phyloP scores from a whole-genome alignment of 2,797 vertebrate genomes.

The Mionectes olivaceus region DNA sequence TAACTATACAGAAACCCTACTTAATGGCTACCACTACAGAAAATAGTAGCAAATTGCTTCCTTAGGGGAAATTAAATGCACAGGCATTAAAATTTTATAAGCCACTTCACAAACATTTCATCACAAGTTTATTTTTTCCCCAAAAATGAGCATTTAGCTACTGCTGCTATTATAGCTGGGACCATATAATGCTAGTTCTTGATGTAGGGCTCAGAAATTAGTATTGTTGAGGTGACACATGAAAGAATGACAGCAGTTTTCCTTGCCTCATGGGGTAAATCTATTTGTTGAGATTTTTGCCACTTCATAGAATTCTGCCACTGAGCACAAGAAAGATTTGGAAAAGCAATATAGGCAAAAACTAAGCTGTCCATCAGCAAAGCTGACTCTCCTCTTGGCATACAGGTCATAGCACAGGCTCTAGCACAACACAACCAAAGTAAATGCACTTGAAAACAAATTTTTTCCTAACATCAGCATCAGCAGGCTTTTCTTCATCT shows the following conservation, averaged over 20 bases:
- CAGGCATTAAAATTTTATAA: neutral
- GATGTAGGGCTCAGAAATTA: neutral
- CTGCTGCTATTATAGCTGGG: neutral
- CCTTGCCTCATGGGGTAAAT: neutral
- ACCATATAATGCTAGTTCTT: neutral
- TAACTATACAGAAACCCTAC: neutral
- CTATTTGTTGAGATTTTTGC: neutral
- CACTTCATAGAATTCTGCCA: conserved; percentile 12
- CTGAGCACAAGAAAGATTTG: conserved; percentile 22
- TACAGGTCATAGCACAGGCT: neutral
- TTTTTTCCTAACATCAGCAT: conserved; percentile 65
- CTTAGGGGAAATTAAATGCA: neutral
- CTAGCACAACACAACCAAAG: conserved; percentile 43
- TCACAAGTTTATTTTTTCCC: neutral
- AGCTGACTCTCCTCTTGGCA: neutral
- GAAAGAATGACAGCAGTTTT: neutral
- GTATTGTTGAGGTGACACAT: neutral
- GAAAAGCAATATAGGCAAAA: conserved; percentile 8
- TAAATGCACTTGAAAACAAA: conserved; percentile 13
- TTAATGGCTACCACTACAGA: neutral
- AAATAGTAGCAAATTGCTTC: neutral
- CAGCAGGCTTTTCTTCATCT: conserved; percentile 55
- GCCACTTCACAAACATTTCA: neutral
- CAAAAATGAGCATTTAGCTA: neutral
- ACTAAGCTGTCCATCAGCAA: conserved; percentile 14